Conservation (phyloP, 2,888 invertebrate genomes). For the Lycophotia porphyrea region DNA sequence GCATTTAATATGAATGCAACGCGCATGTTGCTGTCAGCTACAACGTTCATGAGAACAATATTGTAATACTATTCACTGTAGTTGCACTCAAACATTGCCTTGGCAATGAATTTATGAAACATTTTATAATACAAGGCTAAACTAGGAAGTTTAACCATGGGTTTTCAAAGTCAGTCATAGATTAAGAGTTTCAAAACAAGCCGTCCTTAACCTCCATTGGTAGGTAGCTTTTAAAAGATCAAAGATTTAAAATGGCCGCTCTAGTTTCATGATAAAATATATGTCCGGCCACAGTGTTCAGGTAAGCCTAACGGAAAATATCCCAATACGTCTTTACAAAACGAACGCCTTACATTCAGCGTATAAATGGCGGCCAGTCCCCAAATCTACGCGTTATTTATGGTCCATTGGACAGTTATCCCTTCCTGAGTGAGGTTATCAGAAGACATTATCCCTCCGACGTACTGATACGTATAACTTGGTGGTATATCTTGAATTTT, state of each 20-base stretch:
- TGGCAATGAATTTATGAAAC: not conserved
- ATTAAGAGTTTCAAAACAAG: not conserved
- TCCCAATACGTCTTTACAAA: slow-evolving; percentile 46
- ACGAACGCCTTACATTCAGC: slow-evolving; percentile 32
- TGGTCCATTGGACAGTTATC: slow-evolving; percentile 62
- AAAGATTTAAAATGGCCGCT: not conserved
- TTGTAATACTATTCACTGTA: slow-evolving; percentile 8
- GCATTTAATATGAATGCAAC: slow-evolving; percentile 9
- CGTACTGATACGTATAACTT: slow-evolving; percentile 43
- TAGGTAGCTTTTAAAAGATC: not conserved
- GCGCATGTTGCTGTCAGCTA: slow-evolving; percentile 24
- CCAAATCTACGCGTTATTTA: slow-evolving; percentile 62
- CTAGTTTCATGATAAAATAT: slow-evolving; percentile 7
- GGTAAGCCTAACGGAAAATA: slow-evolving; percentile 31
- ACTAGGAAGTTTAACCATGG: not conserved
- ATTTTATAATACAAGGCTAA: not conserved
- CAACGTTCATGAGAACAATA: slow-evolving; percentile 18
- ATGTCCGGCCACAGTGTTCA: not conserved
- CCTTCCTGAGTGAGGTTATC: slow-evolving; percentile 66
- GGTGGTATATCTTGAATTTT: slow-evolving; percentile 51
- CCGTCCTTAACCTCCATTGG: not conserved
- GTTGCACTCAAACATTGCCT: not conserved
- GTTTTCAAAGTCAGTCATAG: not conserved
- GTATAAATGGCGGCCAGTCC: slow-evolving; percentile 45
- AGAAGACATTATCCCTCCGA: slow-evolving; percentile 60